These are phyloP conservation scores for Mesoligia furuncula DNA, from an alignment of 2,888 invertebrate species.

Conservation along the genomic window DNA sequence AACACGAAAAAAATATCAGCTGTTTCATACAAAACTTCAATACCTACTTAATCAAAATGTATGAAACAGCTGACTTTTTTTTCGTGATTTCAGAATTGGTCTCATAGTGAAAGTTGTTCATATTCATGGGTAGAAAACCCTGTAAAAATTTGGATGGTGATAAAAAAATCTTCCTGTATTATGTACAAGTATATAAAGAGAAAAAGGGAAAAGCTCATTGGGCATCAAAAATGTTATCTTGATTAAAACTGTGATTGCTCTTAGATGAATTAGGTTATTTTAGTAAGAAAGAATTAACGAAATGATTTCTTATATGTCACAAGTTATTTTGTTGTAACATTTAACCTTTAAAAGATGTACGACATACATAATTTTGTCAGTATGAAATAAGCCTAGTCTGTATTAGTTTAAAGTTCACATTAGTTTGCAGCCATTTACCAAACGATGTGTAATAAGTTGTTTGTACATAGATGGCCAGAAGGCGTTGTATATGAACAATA, in stretches of 20 bases:
- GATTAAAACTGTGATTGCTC: background rate
- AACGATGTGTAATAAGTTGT: conserved; percentile 42
- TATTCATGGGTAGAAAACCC: no score
- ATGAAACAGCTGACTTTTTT: no score
- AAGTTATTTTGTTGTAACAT: background rate
- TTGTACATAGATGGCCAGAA: conserved; percentile 58
- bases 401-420: background rate
- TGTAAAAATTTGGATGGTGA: no score
- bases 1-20: no score
- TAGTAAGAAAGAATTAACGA: background rate
- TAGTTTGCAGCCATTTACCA: conserved; percentile 37
- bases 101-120: no score
- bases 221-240: background rate
- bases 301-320: background rate
- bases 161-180: no score
- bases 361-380: background rate
- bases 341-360: background rate
- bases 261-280: background rate
- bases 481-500: conserved; percentile 63
- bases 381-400: background rate
- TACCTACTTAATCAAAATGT: no score
- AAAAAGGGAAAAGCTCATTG: no score
- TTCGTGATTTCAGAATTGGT: no score
- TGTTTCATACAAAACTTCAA: no score
- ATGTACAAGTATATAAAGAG: no score